Conservation (phyloP, 2,113 vertebrate species). For the Phrynosoma platyrhinos region DNA sequence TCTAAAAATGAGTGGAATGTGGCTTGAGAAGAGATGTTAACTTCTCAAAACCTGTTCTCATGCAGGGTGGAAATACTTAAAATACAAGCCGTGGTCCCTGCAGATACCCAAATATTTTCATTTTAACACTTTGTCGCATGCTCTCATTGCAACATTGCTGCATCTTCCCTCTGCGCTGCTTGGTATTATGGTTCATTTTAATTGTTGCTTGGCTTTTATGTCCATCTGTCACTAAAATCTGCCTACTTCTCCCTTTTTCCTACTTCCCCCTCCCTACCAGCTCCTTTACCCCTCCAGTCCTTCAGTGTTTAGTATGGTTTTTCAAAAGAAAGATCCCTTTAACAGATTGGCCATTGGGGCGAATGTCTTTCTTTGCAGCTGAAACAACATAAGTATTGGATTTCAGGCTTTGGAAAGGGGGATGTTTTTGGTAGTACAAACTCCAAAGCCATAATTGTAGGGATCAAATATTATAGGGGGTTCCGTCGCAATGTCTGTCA, state of each 20-base stretch:
- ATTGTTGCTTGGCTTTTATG: conserved; percentile 9
- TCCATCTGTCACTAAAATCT: conserved; percentile 21
- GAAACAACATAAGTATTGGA: not conserved
- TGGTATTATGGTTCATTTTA: conserved; percentile 6
- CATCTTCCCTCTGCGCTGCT: not conserved
- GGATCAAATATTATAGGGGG: not conserved
- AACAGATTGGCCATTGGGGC: not conserved
- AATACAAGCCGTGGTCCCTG: not conserved
- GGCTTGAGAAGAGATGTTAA: not conserved
- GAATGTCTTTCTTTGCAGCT: not conserved
- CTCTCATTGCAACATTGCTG: not conserved
- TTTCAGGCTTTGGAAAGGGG: not conserved
- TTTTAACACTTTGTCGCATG: not conserved
- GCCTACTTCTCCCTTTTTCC: not conserved
- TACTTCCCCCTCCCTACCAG: no score
- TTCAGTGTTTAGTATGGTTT: not conserved
- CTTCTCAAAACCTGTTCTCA: not conserved
- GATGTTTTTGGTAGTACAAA: no score
- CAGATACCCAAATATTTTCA: not conserved
- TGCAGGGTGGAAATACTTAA: not conserved
- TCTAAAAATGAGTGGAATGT: not conserved
- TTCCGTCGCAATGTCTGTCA: not conserved
- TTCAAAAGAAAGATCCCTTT: not conserved
- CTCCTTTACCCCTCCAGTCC: not conserved
- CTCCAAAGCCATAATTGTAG: not conserved